These are phyloP conservation scores for Climacteris rufus DNA, from an alignment of 2,113 vertebrate species.

Conservation along the genomic window DNA sequence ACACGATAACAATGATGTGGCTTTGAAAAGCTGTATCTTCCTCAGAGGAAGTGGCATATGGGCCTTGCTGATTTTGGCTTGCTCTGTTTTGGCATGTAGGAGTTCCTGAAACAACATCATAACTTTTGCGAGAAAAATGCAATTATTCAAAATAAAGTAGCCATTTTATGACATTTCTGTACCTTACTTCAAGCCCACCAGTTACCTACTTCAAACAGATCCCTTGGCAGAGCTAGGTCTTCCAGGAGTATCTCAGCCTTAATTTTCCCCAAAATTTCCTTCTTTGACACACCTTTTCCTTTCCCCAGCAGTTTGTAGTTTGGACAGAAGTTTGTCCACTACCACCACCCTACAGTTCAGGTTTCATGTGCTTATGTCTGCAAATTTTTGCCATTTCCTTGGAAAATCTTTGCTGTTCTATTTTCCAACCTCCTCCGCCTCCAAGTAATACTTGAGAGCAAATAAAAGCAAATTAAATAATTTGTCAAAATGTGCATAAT, in stretches of 20 bases:
- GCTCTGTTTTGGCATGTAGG: background rate
- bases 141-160: background rate
- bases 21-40: background rate
- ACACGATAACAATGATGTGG: rapidly evolving
- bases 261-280: background rate
- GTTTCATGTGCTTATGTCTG: background rate
- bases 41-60: rapidly evolving
- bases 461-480: background rate
- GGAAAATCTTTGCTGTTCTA: background rate
- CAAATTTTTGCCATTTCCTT: background rate
- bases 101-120: background rate
- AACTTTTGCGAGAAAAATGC: background rate
- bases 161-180: background rate
- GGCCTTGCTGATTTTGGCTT: background rate
- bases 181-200: background rate
- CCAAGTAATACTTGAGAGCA: background rate
- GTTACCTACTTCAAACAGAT: background rate
- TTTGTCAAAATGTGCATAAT: background rate
- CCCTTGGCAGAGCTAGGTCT: background rate
- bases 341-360: background rate
- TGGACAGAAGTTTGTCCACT: background rate
- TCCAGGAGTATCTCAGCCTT: background rate
- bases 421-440: background rate
- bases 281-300: background rate
- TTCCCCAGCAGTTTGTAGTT: background rate